Conservation (phyloP, 2,888 invertebrate species). For the Coenonympha arcania region DNA sequence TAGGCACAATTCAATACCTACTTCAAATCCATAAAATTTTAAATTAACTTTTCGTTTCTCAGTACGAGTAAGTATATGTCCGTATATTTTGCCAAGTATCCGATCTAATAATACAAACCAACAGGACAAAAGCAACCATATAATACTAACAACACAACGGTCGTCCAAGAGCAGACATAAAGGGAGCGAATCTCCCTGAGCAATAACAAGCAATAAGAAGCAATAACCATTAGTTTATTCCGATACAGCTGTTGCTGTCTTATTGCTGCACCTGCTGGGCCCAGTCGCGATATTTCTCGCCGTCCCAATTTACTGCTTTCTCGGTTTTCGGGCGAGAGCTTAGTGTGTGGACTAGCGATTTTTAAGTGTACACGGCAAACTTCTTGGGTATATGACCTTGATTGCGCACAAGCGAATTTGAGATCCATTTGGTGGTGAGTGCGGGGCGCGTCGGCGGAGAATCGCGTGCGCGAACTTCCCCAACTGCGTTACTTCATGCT, state of each 20-base stretch:
- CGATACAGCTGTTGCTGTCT: slow-evolving; percentile 34
- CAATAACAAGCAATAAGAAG: slow-evolving; percentile 37
- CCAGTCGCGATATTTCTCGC: slow-evolving; percentile 49
- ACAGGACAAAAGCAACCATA: not conserved
- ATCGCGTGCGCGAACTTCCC: too few species aligned
- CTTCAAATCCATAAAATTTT: too few species aligned
- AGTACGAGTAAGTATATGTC: too few species aligned
- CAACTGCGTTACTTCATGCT: too few species aligned
- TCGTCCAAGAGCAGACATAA: not conserved
- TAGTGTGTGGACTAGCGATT: slow-evolving; percentile 8
- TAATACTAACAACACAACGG: not conserved
- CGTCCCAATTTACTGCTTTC: slow-evolving; percentile 35
- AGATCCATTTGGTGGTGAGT: too few species aligned
- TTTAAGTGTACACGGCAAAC: not conserved
- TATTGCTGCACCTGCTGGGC: slow-evolving; percentile 55
- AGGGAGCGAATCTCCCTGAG: slow-evolving; percentile 1
- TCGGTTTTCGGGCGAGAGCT: slow-evolving; percentile 31
- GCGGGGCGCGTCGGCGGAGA: too few species aligned
- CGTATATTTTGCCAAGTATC: too few species aligned
- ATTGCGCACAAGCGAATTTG: too few species aligned
- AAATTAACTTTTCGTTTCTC: too few species aligned
- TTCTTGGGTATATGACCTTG: too few species aligned
- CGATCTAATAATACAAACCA: not conserved
- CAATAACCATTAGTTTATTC: slow-evolving; percentile 43
- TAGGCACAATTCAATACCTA: too few species aligned